Evolutionary conservation across 2,888 invertebrate genomes (phyloP).

Genomic region (Aleiodes testaceus): DNA sequence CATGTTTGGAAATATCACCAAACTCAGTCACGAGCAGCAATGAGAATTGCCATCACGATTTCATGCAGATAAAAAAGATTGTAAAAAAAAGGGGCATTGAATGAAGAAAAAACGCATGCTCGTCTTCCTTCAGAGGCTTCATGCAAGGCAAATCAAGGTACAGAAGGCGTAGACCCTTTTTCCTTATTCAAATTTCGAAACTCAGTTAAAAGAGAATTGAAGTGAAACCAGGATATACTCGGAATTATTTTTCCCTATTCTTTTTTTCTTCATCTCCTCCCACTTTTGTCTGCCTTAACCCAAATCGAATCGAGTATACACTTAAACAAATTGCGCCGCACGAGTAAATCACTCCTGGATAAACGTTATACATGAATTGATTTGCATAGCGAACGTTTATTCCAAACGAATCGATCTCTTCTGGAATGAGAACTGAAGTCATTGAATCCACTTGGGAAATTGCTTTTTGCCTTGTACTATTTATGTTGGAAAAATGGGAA

Average conservation of each 20-base stretch:
- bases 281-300: slow-evolving; percentile 56
- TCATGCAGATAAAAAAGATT: background rate
- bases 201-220: slow-evolving; percentile 46
- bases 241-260: slow-evolving; percentile 6
- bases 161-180: slow-evolving; percentile 63
- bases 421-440: slow-evolving; percentile 46
- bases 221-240: slow-evolving; percentile 34
- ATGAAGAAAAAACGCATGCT: slow-evolving; percentile 58
- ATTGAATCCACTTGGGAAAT: slow-evolving; percentile 45
- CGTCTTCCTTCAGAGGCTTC: slow-evolving; percentile 65
- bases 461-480: slow-evolving; percentile 35
- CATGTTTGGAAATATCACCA: slow-evolving; percentile 23
- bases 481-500: too few species aligned
- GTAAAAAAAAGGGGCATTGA: slow-evolving; percentile 23
- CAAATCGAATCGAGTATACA: slow-evolving; percentile 70
- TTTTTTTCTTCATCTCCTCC: slow-evolving; percentile 8
- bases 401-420: slow-evolving; percentile 44
- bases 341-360: slow-evolving; percentile 67
- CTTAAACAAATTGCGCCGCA: slow-evolving; percentile 71
- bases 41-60: slow-evolving; percentile 16
- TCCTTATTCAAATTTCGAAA: slow-evolving; percentile 70
- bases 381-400: slow-evolving; percentile 67
- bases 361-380: slow-evolving; percentile 61
- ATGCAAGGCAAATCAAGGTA: slow-evolving; percentile 72
- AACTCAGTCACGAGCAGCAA: slow-evolving; percentile 13